Percentiles rank a stretch among this genome's conserved stretches.
phyloP scores from a whole-genome alignment of 2,797 vertebrate genomes.

The Helarctos malayanus region DNA sequence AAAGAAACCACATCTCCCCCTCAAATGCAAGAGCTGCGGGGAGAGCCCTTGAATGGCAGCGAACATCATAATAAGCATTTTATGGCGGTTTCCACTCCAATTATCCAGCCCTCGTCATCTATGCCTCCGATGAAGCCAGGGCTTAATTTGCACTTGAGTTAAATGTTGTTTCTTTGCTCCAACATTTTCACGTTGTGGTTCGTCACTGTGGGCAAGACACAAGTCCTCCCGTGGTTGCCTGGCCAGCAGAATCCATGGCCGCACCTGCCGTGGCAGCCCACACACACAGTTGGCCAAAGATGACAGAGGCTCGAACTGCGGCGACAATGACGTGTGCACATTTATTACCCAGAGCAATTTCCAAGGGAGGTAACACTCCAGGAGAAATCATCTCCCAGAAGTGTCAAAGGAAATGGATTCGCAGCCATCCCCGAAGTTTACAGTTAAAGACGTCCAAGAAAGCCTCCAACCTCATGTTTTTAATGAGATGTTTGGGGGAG shows the following conservation, averaged over 20 bases:
- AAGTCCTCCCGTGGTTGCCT: background rate
- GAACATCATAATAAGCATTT: background rate
- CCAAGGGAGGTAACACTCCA: background rate
- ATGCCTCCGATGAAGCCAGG: background rate
- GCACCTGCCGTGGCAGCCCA: rapidly evolving
- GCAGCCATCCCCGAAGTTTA: background rate
- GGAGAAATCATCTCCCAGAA: conserved; percentile 30
- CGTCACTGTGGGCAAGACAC: background rate
- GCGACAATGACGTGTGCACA: background rate
- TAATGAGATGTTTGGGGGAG: background rate
- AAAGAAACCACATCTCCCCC: background rate
- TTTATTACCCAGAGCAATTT: background rate
- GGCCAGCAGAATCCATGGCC: background rate
- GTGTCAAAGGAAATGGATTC: background rate
- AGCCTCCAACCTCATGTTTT: conserved; percentile 28
- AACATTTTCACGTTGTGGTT: background rate
- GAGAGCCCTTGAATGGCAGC: background rate
- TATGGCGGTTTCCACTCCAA: background rate
- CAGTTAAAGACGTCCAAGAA: background rate
- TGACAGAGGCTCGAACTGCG: rapidly evolving
- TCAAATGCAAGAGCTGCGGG: background rate
- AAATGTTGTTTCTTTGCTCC: background rate
- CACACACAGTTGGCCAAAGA: background rate
- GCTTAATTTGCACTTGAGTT: background rate
- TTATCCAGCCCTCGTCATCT: background rate